A percentile compares a stretch with the other conserved stretches of the same genome.
Evolutionary conservation across 1,140 invertebrate species (phyloP).

Genomic region (Cepaea nemoralis): DNA sequence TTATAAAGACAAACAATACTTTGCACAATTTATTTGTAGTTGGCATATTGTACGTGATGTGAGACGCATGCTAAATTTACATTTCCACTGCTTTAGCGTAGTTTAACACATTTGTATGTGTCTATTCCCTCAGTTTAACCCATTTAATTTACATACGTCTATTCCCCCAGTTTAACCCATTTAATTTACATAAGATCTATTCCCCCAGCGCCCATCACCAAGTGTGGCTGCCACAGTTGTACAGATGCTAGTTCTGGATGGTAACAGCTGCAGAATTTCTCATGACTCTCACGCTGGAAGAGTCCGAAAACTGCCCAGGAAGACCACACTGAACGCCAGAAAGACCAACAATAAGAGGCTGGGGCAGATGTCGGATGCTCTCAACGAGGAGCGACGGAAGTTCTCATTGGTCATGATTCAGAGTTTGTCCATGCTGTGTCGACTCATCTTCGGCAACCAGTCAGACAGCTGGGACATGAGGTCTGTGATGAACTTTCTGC

Average conservation of each 20-base stretch:
- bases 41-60: too few relatives aligned
- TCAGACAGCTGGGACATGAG: conserved; percentile 19
- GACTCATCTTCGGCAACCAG: conserved; percentile 15
- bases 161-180: too few relatives aligned
- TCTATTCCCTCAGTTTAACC: too few relatives aligned
- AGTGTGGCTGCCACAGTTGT: conserved; percentile 34
- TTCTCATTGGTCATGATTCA: conserved; percentile 5
- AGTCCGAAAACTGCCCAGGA: background rate
- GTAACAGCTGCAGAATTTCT: background rate
- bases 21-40: too few relatives aligned
- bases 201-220: conserved; percentile 14
- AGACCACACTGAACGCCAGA: background rate
- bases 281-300: background rate
- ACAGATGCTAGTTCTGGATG: conserved; percentile 18
- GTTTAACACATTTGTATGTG: too few relatives aligned
- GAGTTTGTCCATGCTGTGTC: conserved; percentile 25
- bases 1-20: too few relatives aligned
- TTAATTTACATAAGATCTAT: too few relatives aligned
- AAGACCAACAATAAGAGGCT: background rate
- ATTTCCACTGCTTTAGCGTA: too few relatives aligned
- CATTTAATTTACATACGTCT: too few relatives aligned
- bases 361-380: background rate
- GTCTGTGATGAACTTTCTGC: conserved; percentile 32
- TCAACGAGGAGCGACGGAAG: background rate
- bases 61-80: too few relatives aligned